Base-by-base conservation (phyloP, 2,888 invertebrate genomes). In the Liposcelis brunnea region DNA sequence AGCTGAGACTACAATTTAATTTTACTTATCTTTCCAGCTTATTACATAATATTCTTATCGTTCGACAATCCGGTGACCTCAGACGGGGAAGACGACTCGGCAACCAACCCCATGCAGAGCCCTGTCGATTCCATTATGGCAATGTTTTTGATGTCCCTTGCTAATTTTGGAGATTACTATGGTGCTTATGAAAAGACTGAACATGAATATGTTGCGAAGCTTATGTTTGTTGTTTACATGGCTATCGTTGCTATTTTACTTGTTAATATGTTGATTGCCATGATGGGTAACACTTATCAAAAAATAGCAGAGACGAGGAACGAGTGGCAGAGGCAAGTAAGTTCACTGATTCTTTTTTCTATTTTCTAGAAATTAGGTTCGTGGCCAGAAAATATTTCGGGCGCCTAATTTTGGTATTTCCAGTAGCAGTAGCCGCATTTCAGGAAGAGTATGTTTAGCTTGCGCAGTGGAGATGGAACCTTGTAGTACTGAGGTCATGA, bases 251-350 rank as follows among this genome's bases (percentile, higher is more conserved):
- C 91, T 0, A 82, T 97, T 48, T 68, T 97, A 31, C 69, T 97
- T 47, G 89, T 97, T 43, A 97, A 97, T 71, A 91, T 97, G 90
- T 70, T 97, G 64, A 97, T 97, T 58, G 95, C 95, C 51, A 97
- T 97, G 95, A 97, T 97, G 97, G 97, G 95, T 0, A 95, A 95
- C 63, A 97, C 97, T 2, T 98, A 97, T 61, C 91, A 93, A 62
- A 89, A 93, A 67, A 94, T 97, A 54, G 91, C 91, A 1, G 91
- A 94, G 65, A 93, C 94, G 0, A 75, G 89, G 53, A 95, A 95
- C 61, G 95, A 97, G 63, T 97, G 95, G 94, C 93, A 95, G 63
- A 68, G 97, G 58, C 83, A 83, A 71, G 80, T 79, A 62, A 56
- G 46, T 43, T 38, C n/a, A 48, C 16, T 32, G 8, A 12, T 7